Evolutionary conservation across 1,140 invertebrate genomes (phyloP).

Genomic region (Apis laboriosa): DNA sequence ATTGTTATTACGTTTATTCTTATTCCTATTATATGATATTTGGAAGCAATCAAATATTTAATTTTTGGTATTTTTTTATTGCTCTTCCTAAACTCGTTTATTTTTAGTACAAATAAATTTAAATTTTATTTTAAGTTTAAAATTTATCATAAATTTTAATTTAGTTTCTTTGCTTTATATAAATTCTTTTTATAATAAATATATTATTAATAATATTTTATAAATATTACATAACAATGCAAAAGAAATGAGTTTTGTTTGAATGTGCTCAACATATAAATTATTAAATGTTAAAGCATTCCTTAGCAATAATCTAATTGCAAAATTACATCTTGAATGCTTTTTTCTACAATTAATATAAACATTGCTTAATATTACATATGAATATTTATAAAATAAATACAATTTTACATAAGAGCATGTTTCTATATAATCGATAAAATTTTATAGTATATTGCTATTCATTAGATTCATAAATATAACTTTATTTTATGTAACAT

Average conservation of each 20-base stretch:
- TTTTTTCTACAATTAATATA: neutral
- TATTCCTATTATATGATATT: conserved; percentile 20
- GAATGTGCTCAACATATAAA: neutral
- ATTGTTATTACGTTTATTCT: conserved; percentile 1
- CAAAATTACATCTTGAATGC: conserved; percentile 11
- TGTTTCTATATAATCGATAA: conserved; percentile 9
- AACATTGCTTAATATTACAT: conserved; percentile 10
- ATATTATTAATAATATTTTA: neutral
- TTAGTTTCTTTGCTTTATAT: conserved; percentile 37
- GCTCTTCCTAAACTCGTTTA: conserved; percentile 38
- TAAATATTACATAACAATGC: neutral
- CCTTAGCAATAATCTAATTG: neutral
- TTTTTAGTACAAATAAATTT: conserved; percentile 61
- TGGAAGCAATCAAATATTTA: conserved; percentile 38
- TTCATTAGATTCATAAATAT: neutral
- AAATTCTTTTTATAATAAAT: conserved; percentile 13
- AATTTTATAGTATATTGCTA: conserved; percentile 27
- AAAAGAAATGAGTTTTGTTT: neutral
- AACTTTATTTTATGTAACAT: neutral
- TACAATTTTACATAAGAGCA: conserved; percentile 16
- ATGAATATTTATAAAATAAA: conserved; percentile 13
- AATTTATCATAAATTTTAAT: conserved; percentile 6
- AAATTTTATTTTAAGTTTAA: conserved; percentile 40
- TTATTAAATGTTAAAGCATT: neutral
- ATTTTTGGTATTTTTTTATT: conserved; percentile 54